These are phyloP conservation scores for Haliclona indistincta DNA, from an alignment of 37 sponge, comb jelly and placozoan species.

Conservation along the genomic window DNA sequence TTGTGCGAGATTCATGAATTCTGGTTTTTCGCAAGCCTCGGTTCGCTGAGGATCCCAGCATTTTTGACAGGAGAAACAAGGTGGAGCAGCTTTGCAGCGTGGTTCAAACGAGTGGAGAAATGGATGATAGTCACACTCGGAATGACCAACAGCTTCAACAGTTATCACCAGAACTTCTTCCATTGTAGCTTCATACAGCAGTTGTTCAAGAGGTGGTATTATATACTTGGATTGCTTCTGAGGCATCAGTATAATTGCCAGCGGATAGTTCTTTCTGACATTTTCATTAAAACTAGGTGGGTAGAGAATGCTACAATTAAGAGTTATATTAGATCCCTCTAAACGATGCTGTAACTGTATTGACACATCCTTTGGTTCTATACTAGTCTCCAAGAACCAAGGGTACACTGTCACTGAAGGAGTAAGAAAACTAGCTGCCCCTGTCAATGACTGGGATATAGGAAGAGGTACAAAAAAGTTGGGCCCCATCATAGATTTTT, in stretches of 20 bases:
- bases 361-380: slow-evolving; percentile 8
- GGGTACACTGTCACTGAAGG: slow-evolving; percentile 47
- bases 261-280: slow-evolving; percentile 44
- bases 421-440: slow-evolving; percentile 13
- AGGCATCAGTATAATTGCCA: slow-evolving; percentile 41
- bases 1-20: slow-evolving; percentile 20
- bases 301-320: slow-evolving; percentile 18
- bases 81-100: neutral
- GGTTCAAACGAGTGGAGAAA: neutral
- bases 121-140: neutral
- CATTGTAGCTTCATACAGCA: slow-evolving; percentile 41
- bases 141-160: neutral
- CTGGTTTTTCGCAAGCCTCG: slow-evolving; percentile 33
- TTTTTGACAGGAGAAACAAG: slow-evolving; percentile 15
- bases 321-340: neutral
- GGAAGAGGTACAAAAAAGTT: slow-evolving; percentile 57
- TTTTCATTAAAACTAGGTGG: slow-evolving; percentile 73
- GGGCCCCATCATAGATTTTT: slow-evolving; percentile 67
- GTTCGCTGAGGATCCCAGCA: slow-evolving; percentile 45
- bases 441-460: slow-evolving; percentile 37
- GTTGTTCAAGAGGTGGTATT: slow-evolving; percentile 27
- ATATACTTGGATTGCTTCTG: neutral
- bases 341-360: neutral
- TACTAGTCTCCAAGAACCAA: slow-evolving; percentile 52
- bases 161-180: slow-evolving; percentile 55